phyloP scores from a whole-genome alignment of 2,113 vertebrate genomes.

The Odontophorus gujanensis region DNA sequence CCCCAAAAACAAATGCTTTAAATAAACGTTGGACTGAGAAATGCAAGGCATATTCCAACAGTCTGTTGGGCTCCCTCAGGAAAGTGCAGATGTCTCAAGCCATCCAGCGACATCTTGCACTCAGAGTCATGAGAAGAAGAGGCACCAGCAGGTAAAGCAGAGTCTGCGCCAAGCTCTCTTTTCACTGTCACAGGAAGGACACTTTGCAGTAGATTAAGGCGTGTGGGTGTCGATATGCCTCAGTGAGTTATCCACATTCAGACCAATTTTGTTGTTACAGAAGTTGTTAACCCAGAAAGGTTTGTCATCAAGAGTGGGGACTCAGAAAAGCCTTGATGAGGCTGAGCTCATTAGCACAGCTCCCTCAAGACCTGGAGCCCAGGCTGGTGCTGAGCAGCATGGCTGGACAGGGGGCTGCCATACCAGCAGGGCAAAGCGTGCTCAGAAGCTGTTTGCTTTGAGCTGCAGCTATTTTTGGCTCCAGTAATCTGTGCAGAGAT shows the following conservation, averaged over 20 bases:
- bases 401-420: neutral
- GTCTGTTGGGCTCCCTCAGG: slow-evolving; percentile 11
- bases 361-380: neutral
- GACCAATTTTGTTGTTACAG: neutral
- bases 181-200: slow-evolving; percentile 15
- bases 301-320: slow-evolving; percentile 14
- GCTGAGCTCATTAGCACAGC: neutral
- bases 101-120: neutral
- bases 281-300: slow-evolving; percentile 14
- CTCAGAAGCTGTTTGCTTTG: slow-evolving; percentile 73
- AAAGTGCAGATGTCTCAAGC: slow-evolving; percentile 3
- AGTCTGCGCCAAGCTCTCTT: neutral
- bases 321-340: neutral
- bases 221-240: neutral
- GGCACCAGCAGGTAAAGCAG: neutral
- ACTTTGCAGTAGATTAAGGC: neutral
- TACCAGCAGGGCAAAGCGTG: slow-evolving; percentile 46
- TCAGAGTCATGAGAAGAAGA: neutral
- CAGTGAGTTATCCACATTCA: neutral
- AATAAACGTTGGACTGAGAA: slow-evolving; percentile 16
- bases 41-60: neutral
- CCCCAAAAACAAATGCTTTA: neutral
- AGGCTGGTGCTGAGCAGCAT: neutral
- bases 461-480: slow-evolving; percentile 76
- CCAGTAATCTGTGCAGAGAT: slow-evolving; percentile 76